Evolutionary conservation across 1,140 invertebrate species (phyloP).

Genomic region (Globodera ellingtonae): DNA sequence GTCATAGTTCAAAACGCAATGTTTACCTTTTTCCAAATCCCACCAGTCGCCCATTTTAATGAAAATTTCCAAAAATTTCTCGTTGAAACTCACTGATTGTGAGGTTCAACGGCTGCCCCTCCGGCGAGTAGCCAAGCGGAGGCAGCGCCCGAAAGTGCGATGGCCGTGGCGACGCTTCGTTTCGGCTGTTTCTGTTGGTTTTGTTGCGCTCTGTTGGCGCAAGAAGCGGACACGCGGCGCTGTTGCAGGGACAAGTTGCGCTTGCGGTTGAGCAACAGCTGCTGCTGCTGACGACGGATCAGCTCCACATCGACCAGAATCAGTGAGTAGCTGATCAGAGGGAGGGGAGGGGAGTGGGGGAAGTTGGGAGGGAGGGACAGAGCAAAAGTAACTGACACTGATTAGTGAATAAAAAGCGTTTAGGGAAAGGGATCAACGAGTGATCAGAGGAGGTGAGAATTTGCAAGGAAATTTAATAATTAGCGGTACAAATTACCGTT

Average conservation of each 20-base stretch:
- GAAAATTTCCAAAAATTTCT: not conserved
- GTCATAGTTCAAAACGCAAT: too few species aligned
- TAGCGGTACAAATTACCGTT: constrained; percentile 36
- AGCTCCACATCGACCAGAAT: constrained; percentile 58
- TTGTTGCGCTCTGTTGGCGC: not conserved
- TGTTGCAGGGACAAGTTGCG: constrained; percentile 11
- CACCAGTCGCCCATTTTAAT: not conserved
- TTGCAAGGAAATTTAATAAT: not conserved
- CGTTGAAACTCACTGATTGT: too few species aligned
- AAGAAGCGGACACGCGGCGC: not conserved
- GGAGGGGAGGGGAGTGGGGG: not conserved
- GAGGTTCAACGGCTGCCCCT: too few species aligned
- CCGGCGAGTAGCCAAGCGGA: too few species aligned
- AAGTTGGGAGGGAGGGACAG: too few species aligned
- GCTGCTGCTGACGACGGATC: constrained; percentile 28
- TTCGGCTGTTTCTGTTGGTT: not conserved
- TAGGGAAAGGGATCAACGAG: too few species aligned
- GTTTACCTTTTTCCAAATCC: not conserved
- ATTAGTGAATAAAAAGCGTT: too few species aligned
- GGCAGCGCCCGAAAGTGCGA: not conserved
- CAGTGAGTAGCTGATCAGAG: constrained; percentile 47
- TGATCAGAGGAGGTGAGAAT: too few species aligned
- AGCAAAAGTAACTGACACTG: too few species aligned
- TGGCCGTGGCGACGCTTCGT: constrained; percentile 1
- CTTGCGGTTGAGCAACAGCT: not conserved